Percentiles rank a stretch among this genome's conserved stretches.
These are phyloP conservation scores for Tokudaia tokunoshimensis DNA, from an alignment of 2,797 vertebrate species.

Conservation along the genomic window DNA sequence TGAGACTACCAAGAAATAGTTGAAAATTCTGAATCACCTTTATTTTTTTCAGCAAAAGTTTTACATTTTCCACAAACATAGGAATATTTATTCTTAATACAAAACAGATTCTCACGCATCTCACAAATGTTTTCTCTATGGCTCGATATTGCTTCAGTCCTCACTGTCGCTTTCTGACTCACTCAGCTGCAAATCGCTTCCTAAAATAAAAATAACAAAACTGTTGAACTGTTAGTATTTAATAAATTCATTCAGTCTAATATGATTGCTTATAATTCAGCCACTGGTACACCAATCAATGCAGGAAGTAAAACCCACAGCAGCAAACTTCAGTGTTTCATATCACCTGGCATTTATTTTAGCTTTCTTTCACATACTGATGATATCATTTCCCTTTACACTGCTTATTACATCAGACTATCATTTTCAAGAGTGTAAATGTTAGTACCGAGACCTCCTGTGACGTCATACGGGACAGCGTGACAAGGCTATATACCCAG, in stretches of 20 bases:
- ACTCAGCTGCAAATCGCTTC: slow-evolving; percentile 97
- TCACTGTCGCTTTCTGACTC: slow-evolving; percentile 98
- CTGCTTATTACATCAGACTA: slow-evolving; percentile 32
- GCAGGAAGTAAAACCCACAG: slow-evolving; percentile 39
- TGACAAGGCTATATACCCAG: too few relatives aligned
- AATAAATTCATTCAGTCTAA: slow-evolving; percentile 32
- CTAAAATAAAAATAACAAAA: slow-evolving; percentile 88
- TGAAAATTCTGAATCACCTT: slow-evolving; percentile 84
- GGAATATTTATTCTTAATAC: slow-evolving; percentile 85
- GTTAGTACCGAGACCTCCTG: too few relatives aligned
- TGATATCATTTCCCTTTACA: neutral
- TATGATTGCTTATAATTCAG: slow-evolving; percentile 37
- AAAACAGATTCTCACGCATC: slow-evolving; percentile 84
- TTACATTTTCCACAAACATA: slow-evolving; percentile 82
- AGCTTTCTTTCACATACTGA: slow-evolving; percentile 41
- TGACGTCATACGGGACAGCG: too few relatives aligned
- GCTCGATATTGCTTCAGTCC: slow-evolving; percentile 89
- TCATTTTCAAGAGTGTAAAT: slow-evolving; percentile 37
- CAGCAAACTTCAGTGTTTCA: slow-evolving; percentile 33
- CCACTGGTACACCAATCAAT: slow-evolving; percentile 44
- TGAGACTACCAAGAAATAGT: slow-evolving; percentile 24
- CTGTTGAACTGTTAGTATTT: slow-evolving; percentile 51
- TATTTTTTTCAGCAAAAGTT: slow-evolving; percentile 85
- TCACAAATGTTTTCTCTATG: slow-evolving; percentile 78
- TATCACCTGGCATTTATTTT: neutral